These are phyloP conservation scores for Netelia inedita DNA, from an alignment of 2,888 invertebrate genomes.

Conservation along the genomic window DNA sequence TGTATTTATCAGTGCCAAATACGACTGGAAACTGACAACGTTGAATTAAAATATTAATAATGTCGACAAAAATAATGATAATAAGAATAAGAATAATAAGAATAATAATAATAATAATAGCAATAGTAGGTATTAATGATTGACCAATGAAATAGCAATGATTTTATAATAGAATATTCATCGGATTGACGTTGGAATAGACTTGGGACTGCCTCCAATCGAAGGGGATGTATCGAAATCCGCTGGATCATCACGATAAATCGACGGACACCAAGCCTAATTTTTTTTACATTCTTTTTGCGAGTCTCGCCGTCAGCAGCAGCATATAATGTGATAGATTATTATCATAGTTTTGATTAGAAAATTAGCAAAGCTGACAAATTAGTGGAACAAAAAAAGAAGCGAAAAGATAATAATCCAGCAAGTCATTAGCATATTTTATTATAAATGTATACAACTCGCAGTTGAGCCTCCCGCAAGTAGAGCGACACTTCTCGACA, in stretches of 20 bases:
- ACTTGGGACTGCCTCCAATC: constrained; percentile 61
- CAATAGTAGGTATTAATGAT: not conserved
- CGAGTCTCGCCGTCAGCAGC: constrained; percentile 61
- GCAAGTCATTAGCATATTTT: constrained; percentile 63
- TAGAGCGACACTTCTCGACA: constrained; percentile 80
- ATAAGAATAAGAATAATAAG: not conserved
- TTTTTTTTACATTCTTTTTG: constrained; percentile 58
- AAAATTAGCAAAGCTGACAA: constrained; percentile 60
- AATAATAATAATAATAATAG: constrained; percentile 1
- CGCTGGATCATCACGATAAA: constrained; percentile 65
- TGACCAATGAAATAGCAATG: not conserved
- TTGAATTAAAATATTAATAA: not conserved
- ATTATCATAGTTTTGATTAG: constrained; percentile 49
- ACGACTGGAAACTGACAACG: constrained; percentile 13
- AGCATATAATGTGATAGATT: constrained; percentile 64
- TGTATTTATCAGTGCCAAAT: not conserved
- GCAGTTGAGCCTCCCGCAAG: constrained; percentile 79
- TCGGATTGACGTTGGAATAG: constrained; percentile 21
- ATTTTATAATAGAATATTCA: not conserved
- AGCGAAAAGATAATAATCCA: constrained; percentile 29
- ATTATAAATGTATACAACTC: constrained; percentile 65
- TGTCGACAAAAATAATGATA: not conserved
- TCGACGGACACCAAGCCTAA: constrained; percentile 58
- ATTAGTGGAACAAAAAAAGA: constrained; percentile 49
- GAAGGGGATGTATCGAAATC: constrained; percentile 58